Evolutionary conservation across 2,888 invertebrate species (phyloP).

Genomic region (Hemicrepidius hirtus): DNA sequence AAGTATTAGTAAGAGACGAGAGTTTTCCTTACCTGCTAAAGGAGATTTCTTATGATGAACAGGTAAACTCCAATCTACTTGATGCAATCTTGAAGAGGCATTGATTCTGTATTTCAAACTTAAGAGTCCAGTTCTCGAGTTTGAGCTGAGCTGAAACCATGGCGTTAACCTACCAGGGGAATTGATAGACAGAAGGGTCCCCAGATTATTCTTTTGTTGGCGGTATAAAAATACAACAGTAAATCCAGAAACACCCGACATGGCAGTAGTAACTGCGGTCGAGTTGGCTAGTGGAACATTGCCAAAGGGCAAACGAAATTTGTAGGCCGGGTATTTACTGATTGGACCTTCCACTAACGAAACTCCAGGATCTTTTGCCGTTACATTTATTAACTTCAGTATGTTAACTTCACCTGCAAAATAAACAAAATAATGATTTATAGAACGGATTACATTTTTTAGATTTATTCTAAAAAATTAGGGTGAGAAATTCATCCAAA

Average conservation of each 20-base stretch:
- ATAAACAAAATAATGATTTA: background rate
- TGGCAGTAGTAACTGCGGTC: slow-evolving; percentile 66
- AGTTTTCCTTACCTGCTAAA: slow-evolving; percentile 67
- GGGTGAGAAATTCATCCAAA: too few species aligned
- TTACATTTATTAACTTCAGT: slow-evolving; percentile 70
- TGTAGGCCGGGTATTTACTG: slow-evolving; percentile 70
- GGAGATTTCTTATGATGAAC: slow-evolving; percentile 70
- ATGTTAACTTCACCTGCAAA: slow-evolving; percentile 70
- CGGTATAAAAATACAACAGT: slow-evolving; percentile 70
- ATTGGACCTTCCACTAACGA: slow-evolving; percentile 71
- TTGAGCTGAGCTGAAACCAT: slow-evolving; percentile 71
- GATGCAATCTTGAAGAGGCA: slow-evolving; percentile 67
- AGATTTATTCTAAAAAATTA: too few species aligned
- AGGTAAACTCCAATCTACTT: slow-evolving; percentile 70
- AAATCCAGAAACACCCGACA: slow-evolving; percentile 68
- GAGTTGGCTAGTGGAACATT: slow-evolving; percentile 70
- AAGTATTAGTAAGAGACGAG: background rate
- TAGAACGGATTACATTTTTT: too few species aligned
- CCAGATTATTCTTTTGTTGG: slow-evolving; percentile 71
- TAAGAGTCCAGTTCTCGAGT: slow-evolving; percentile 69
- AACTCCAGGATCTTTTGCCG: slow-evolving; percentile 70
- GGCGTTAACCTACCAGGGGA: slow-evolving; percentile 71
- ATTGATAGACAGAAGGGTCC: slow-evolving; percentile 70
- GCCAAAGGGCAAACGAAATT: slow-evolving; percentile 70
- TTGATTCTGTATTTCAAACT: slow-evolving; percentile 69